Base-by-base conservation (phyloP, 2,888 invertebrate genomes). In the Hanleya hanleyi region DNA sequence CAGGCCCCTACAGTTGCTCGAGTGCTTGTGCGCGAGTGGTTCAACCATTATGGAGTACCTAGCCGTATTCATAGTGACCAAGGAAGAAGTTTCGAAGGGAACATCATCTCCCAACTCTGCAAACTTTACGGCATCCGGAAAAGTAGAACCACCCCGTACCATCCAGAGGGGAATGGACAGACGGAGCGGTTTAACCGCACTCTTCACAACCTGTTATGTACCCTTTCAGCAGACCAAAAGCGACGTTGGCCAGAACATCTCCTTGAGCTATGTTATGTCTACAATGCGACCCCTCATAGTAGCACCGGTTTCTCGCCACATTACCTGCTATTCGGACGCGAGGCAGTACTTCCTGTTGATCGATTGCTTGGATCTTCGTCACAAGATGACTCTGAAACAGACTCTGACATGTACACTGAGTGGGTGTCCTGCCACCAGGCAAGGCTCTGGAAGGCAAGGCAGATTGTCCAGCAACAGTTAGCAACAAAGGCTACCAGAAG, bases 81-180 rank as follows among this genome's bases (percentile, higher is more conserved):
- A n/a, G n/a, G n/a, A n/a, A n/a, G n/a, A n/a, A n/a, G n/a, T n/a
- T n/a, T n/a, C n/a, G n/a, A n/a, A n/a, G n/a, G n/a, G n/a, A n/a
- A n/a, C n/a, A n/a, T n/a, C n/a, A n/a, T n/a, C n/a, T n/a, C n/a
- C n/a, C n/a, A n/a, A n/a, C n/a, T n/a, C n/a, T n/a, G n/a, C n/a
- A n/a, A n/a, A n/a, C n/a, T n/a, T n/a, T n/a, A n/a, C n/a, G n/a
- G n/a, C n/a, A n/a, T n/a, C n/a, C n/a, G n/a, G n/a, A n/a, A n/a
- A n/a, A n/a, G n/a, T n/a, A n/a, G 64, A 7, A 74, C 76, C n/a
- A 76, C 67, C 5, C 70, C 73, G n/a, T 76, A 76, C 38, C 74
- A 74, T 32, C 72, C 65, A 18, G 65, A 69, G 32, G 65, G 69
- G 26, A 75, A 75, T 41, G 36, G 64, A 26, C 64, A 65, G 26